Evolutionary conservation across 1,140 invertebrate species (phyloP), one percentile per base, ranked within the genome.

Genomic region (Cardiocondyla obscurior): DNA sequence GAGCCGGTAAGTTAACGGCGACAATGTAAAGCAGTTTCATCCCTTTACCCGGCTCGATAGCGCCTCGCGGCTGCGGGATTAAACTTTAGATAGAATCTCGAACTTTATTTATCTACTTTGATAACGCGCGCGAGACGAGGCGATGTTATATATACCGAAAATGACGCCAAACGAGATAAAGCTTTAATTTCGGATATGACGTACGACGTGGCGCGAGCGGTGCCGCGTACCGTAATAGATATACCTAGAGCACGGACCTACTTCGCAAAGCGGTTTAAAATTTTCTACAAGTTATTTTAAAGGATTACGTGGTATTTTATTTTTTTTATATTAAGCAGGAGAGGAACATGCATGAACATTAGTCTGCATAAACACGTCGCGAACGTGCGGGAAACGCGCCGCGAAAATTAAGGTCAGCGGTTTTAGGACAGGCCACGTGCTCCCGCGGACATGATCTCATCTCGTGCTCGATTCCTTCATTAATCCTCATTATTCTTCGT

Each of bases 21-120:
- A 79, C 74, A 79, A 79, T 79, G 74, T 79, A 79, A 79, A 79
- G 62, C 74, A 49, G 62, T 79, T 53, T 30, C 62, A 69, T 67
- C 74, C 36, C 62, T 79, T 79, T 69, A 46, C 62, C 74, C 74
- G 33, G 46, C 16, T 67, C 74, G 74, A 79, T 79, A 79, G 46
- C 46, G 46, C 62, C 46, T 79, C 74, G 74, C 73, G 74, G 60
- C 44, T 77, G 44, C 30, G 58, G 44, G 74, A 79, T 79, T 79
- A 79, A 79, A 79, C 74, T 79, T 79, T 79, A 67, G 74, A 79
- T 79, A 79, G 74, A 79, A 79, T 79, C 74, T 53, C 46, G 33
- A 79, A 79, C 74, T 79, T 79, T 79, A 79, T 79, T 79, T 79
- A 79, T 79, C 62, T 79, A 79, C 74, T 79, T 79, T 79, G 74